Evolutionary conservation across 2,888 invertebrate species (phyloP).

Genomic region (Flexamia atlantica): DNA sequence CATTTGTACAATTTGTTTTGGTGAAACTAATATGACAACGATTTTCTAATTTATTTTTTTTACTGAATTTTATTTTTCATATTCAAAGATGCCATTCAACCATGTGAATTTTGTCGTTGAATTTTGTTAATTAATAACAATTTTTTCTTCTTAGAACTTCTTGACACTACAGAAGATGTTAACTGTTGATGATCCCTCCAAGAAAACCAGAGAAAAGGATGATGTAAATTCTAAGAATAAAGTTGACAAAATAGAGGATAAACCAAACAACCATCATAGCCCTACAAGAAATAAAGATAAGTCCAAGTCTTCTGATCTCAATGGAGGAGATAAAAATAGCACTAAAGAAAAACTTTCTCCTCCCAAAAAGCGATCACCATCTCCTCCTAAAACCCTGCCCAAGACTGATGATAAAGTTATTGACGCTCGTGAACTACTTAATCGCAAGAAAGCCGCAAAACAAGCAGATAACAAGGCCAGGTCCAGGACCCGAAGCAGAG

Average conservation of each 20-base stretch:
- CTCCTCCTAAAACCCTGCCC: conserved; percentile 71
- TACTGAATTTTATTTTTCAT: no score
- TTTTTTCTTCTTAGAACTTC: conserved; percentile 38
- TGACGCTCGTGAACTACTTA: conserved; percentile 62
- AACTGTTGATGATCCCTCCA: neutral
- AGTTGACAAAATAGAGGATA: neutral
- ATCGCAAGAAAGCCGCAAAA: conserved; percentile 61
- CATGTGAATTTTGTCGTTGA: no score
- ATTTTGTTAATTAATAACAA: no score
- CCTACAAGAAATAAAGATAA: conserved; percentile 29
- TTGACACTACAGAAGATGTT: conserved; percentile 32
- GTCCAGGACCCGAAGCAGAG: conserved; percentile 34
- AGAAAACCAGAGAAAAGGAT: neutral
- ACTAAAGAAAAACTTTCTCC: conserved; percentile 67
- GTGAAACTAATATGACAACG: no score
- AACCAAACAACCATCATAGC: neutral
- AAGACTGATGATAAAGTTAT: conserved; percentile 68
- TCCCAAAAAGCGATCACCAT: conserved; percentile 32
- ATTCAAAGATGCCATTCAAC: no score
- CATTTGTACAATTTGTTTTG: no score
- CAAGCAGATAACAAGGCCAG: conserved; percentile 8
- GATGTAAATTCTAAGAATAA: neutral
- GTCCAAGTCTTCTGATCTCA: neutral
- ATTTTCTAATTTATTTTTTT: no score
- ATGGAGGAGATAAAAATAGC: neutral